Percentiles rank a stretch among this genome's conserved stretches.
These are phyloP conservation scores for Drosophila prosaltans DNA, from an alignment of 1,140 invertebrate genomes.

Conservation along the genomic window DNA sequence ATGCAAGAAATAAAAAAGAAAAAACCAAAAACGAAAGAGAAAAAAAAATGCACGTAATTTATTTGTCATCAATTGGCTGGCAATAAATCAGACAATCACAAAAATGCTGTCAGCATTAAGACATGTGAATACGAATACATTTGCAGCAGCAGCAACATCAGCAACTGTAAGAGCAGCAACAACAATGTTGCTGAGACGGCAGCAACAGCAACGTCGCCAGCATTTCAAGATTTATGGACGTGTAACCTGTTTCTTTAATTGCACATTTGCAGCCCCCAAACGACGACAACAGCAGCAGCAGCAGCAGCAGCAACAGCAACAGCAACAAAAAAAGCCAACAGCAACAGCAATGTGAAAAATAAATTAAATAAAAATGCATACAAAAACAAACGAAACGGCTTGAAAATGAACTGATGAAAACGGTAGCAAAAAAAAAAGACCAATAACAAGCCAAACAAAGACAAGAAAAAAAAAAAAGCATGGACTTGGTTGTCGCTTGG, in stretches of 20 bases:
- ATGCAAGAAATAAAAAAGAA: constrained; percentile 52
- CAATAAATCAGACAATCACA: constrained; percentile 83
- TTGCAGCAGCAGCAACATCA: constrained; percentile 49
- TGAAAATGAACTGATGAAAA: constrained; percentile 43
- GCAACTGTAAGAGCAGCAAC: constrained; percentile 29
- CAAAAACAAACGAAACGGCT: constrained; percentile 35
- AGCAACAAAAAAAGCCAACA: constrained; percentile 40
- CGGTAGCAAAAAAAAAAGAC: constrained; percentile 1
- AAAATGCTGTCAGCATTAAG: constrained; percentile 83
- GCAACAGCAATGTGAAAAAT: constrained; percentile 5
- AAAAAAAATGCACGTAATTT: constrained; percentile 77
- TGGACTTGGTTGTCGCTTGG: constrained; percentile 48
- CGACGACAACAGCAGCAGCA: constrained; percentile 50
- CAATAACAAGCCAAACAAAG: not conserved
- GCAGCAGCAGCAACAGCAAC: constrained; percentile 27
- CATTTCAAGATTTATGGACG: constrained; percentile 80
- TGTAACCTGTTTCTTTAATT: constrained; percentile 83
- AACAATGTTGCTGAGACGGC: constrained; percentile 33
- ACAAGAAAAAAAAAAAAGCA: not conserved
- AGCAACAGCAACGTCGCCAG: constrained; percentile 57
- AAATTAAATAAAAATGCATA: constrained; percentile 15
- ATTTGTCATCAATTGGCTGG: constrained; percentile 82
- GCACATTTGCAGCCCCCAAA: constrained; percentile 81
- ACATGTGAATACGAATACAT: constrained; percentile 79
- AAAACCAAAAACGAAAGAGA: constrained; percentile 60